These are phyloP conservation scores for Urocolius indicus DNA, from an alignment of 2,113 vertebrate species.

Conservation along the genomic window DNA sequence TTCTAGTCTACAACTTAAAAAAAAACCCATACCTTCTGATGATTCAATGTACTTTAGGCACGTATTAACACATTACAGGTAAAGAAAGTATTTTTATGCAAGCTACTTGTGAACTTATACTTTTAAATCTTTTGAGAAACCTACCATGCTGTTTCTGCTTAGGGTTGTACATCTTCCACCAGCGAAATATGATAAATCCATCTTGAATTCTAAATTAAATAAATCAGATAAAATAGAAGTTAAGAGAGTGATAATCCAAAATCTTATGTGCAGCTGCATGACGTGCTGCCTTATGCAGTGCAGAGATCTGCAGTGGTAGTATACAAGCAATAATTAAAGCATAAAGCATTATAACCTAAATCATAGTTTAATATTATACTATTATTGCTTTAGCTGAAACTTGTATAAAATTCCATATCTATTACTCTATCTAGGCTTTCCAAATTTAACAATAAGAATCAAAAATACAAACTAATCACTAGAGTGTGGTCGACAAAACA, in stretches of 20 bases:
- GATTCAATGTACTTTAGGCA: not conserved
- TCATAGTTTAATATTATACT: not conserved
- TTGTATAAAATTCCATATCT: not conserved
- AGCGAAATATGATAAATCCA: slow-evolving; percentile 98
- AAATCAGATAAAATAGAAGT: slow-evolving; percentile 7
- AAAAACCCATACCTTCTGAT: not conserved
- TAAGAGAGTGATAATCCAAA: not conserved
- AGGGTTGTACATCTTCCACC: slow-evolving; percentile 99
- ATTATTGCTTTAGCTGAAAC: not conserved
- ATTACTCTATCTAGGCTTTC: not conserved
- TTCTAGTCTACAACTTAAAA: not conserved
- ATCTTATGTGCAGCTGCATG: not conserved
- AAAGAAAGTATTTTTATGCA: not conserved
- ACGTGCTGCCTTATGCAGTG: not conserved
- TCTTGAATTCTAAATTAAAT: slow-evolving; percentile 90
- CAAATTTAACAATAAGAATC: not conserved
- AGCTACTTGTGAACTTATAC: not conserved
- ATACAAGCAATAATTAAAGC: not conserved
- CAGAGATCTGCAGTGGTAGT: not conserved
- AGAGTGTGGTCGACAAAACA: fast-evolving
- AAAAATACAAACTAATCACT: not conserved
- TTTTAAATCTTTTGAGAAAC: slow-evolving; percentile 41
- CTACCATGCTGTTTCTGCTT: slow-evolving; percentile 98
- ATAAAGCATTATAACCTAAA: not conserved
- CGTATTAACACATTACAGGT: not conserved